phyloP scores from a whole-genome alignment of 2,888 invertebrate genomes.

The Patella ulyssiponensis region DNA sequence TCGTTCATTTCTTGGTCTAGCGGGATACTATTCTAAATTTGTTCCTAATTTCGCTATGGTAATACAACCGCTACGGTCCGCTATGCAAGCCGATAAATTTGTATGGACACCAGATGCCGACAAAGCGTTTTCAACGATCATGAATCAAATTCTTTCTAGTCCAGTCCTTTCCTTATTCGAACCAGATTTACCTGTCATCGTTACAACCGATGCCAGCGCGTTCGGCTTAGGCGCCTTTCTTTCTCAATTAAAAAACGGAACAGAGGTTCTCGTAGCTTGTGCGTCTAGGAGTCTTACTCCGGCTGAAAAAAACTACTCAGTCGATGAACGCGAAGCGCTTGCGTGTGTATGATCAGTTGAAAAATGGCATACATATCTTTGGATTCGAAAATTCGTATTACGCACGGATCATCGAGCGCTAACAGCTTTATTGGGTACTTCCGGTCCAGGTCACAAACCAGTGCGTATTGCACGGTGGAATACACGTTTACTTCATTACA shows the following conservation, averaged over 20 bases:
- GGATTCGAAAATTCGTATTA: not conserved
- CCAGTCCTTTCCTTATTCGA: not conserved
- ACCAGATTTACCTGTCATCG: not conserved
- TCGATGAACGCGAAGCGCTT: constrained; percentile 5
- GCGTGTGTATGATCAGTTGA: constrained; percentile 5
- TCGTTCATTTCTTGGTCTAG: too few relatives aligned
- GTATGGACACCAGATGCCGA: too few relatives aligned
- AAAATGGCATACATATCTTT: constrained; percentile 2
- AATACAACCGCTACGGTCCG: too few relatives aligned
- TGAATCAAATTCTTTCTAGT: too few relatives aligned
- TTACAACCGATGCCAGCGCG: constrained; percentile 1
- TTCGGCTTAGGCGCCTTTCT: too few relatives aligned
- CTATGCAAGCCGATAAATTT: too few relatives aligned
- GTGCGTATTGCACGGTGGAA: constrained; percentile 1
- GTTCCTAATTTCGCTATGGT: too few relatives aligned
- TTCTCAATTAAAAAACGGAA: not conserved
- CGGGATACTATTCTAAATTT: too few relatives aligned
- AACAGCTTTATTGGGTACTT: too few relatives aligned
- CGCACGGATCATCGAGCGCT: not conserved
- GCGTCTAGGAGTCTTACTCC: not conserved
- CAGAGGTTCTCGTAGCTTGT: too few relatives aligned
- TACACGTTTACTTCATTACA: not conserved
- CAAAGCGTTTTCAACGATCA: too few relatives aligned
- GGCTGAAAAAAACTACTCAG: not conserved
- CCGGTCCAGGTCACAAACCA: not conserved